Evolutionary conservation across 2,797 vertebrate genomes (phyloP).

Genomic region (Cuniculus paca): DNA sequence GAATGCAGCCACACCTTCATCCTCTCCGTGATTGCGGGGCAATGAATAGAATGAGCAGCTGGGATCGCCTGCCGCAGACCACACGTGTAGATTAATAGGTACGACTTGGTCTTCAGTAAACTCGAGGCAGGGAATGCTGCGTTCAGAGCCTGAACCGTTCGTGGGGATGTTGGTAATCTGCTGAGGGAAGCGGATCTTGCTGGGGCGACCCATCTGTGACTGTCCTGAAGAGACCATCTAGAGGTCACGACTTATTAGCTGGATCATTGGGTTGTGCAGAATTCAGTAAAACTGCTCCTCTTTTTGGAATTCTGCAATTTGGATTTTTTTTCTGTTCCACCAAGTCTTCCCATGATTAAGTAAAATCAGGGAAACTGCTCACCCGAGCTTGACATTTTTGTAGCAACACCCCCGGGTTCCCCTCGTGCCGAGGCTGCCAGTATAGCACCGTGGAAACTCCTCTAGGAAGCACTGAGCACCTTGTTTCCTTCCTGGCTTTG

Average conservation of each 20-base stretch:
- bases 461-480: background rate
- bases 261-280: background rate
- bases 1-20: background rate
- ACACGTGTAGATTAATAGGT: background rate
- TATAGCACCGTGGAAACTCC: background rate
- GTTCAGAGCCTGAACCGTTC: background rate
- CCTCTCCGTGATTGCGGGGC: background rate
- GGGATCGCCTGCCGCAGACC: background rate
- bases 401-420: too few species aligned
- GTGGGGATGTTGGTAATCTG: background rate
- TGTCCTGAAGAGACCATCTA: background rate
- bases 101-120: background rate
- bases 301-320: background rate
- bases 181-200: background rate
- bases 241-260: background rate
- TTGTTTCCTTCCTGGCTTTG: background rate
- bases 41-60: background rate
- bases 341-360: background rate
- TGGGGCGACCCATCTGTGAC: fast-evolving
- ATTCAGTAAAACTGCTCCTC: background rate
- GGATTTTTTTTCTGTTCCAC: background rate
- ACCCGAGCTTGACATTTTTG: background rate
- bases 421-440: background rate
- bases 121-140: background rate
- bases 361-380: background rate